Evolutionary conservation across 2,888 invertebrate species (phyloP).

Genomic region (Phyto melanocephala): DNA sequence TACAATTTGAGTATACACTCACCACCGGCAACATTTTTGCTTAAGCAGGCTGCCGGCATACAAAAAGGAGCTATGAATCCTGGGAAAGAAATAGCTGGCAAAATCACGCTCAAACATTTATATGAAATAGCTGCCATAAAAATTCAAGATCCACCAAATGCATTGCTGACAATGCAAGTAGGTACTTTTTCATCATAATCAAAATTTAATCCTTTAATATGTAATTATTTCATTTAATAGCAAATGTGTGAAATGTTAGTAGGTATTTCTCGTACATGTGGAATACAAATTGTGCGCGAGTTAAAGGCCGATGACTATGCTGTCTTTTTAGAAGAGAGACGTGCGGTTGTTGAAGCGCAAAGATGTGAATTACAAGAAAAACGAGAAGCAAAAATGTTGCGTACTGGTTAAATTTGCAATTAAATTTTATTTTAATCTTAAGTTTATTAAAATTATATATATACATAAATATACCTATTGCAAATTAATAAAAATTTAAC

Average conservation of each 20-base stretch:
- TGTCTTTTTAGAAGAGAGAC: constrained; percentile 88
- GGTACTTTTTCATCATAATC: not conserved
- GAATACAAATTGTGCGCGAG: constrained; percentile 89
- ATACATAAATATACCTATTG: no score
- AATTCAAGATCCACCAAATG: constrained; percentile 87
- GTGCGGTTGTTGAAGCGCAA: constrained; percentile 85
- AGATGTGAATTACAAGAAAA: constrained; percentile 88
- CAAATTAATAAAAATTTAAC: no score
- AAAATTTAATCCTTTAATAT: not conserved
- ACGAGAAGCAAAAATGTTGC: constrained; percentile 93
- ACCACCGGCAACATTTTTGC: constrained; percentile 92
- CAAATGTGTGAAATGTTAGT: constrained; percentile 90
- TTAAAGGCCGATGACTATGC: constrained; percentile 89
- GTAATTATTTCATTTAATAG: constrained; percentile 72
- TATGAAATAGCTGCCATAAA: constrained; percentile 99
- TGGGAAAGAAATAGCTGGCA: constrained; percentile 89
- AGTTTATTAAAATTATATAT: constrained; percentile 67
- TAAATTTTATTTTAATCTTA: constrained; percentile 42
- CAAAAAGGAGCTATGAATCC: constrained; percentile 87
- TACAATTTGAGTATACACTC: constrained; percentile 90
- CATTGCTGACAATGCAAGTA: constrained; percentile 76
- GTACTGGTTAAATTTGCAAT: constrained; percentile 82
- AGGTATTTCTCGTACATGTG: constrained; percentile 88
- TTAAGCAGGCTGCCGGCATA: constrained; percentile 97
- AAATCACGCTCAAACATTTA: constrained; percentile 94